Percentiles rank a stretch among this genome's conserved stretches.
These are phyloP conservation scores for Sphaerodactylus townsendi DNA, from an alignment of 2,113 vertebrate species.

Conservation along the genomic window DNA sequence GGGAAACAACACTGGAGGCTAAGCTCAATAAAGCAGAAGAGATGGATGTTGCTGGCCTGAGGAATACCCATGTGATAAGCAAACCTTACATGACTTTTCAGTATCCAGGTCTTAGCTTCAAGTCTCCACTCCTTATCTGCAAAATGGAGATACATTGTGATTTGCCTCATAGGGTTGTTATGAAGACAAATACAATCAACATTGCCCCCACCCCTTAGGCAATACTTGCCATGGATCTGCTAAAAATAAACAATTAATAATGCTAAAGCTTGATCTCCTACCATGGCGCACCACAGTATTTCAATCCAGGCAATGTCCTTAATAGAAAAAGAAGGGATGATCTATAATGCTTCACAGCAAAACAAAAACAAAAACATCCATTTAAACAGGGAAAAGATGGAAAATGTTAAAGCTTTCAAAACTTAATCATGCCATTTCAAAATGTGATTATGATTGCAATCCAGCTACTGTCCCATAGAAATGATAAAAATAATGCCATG, in stretches of 20 bases:
- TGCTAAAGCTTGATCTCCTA: conserved; percentile 24
- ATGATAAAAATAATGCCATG: conserved; percentile 37
- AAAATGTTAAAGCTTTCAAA: conserved; percentile 57
- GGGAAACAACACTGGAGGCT: neutral
- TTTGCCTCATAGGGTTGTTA: neutral
- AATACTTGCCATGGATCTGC: conserved; percentile 20
- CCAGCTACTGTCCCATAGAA: conserved; percentile 54
- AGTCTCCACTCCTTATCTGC: neutral
- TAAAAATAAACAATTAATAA: neutral
- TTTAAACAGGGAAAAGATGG: conserved; percentile 57
- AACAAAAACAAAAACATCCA: too few species aligned
- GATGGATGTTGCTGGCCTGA: neutral
- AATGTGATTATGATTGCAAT: conserved; percentile 54
- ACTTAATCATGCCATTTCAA: conserved; percentile 55
- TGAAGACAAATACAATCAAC: neutral
- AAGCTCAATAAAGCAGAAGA: neutral
- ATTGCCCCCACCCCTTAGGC: neutral
- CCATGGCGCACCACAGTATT: conserved; percentile 49
- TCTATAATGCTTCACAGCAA: conserved; percentile 54
- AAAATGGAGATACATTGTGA: neutral
- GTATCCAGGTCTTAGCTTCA: neutral
- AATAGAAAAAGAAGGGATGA: conserved; percentile 63
- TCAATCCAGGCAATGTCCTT: conserved; percentile 49
- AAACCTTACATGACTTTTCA: neutral
- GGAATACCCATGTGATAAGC: neutral